Conservation (phyloP, 1,140 invertebrate genomes). For the Proctacanthus coquilletti region DNA sequence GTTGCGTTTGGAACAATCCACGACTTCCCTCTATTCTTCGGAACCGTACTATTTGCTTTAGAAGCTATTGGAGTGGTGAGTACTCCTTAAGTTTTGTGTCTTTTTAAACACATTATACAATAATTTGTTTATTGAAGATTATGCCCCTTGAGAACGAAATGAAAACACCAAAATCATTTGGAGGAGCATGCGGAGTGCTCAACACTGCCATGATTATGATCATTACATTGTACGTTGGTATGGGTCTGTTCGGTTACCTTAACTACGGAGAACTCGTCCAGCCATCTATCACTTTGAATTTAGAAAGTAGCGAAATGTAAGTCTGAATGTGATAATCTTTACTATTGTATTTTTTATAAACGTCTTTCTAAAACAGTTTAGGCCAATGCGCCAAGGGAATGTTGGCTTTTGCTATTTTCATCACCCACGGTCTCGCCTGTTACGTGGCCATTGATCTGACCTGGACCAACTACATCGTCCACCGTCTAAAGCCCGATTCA, state of each 20-base stretch:
- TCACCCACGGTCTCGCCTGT: slow-evolving; percentile 66
- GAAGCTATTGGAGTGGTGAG: slow-evolving; percentile 59
- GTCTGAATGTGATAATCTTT: slow-evolving; percentile 11
- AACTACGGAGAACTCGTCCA: slow-evolving; percentile 43
- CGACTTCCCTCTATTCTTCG: slow-evolving; percentile 49
- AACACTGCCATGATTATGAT: slow-evolving; percentile 58
- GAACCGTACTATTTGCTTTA: slow-evolving; percentile 59
- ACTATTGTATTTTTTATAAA: not conserved
- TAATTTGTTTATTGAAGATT: slow-evolving; percentile 35
- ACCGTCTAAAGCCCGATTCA: slow-evolving; percentile 23
- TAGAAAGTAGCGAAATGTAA: slow-evolving; percentile 39
- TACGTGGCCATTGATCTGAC: slow-evolving; percentile 77
- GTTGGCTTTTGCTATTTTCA: slow-evolving; percentile 60
- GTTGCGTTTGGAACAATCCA: slow-evolving; percentile 32
- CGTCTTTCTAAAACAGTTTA: slow-evolving; percentile 33
- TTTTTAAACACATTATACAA: not conserved
- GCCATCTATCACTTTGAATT: slow-evolving; percentile 50
- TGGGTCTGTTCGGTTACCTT: slow-evolving; percentile 65
- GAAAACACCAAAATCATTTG: slow-evolving; percentile 54
- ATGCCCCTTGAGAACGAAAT: slow-evolving; percentile 71
- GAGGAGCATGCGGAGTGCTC: slow-evolving; percentile 47
- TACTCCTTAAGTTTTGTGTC: not conserved
- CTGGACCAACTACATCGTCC: slow-evolving; percentile 51
- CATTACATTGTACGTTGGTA: slow-evolving; percentile 45
- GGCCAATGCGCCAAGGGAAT: slow-evolving; percentile 55